Base-by-base conservation (phyloP, 2,888 invertebrate genomes). In the Atrina japonica region DNA sequence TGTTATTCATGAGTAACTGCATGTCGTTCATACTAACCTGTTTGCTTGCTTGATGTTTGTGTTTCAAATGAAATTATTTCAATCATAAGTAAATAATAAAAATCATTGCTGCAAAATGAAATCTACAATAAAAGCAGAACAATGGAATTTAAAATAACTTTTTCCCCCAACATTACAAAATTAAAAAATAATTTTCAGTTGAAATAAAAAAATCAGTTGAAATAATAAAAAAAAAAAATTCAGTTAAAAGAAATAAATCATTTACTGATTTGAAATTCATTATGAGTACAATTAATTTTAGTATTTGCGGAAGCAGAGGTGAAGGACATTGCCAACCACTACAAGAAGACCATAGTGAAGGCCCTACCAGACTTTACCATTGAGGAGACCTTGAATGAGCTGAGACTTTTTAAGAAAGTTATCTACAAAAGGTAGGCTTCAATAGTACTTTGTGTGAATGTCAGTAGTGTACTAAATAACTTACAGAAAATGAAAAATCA, bases 321-420 rank as follows among this genome's bases (percentile, higher is more conserved):
- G n/a, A 6, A 30, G 21, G 35, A 16, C n/a, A 27, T n/a, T 30
- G 55, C 30, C n/a, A n/a, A 55, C 16, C 55, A 55, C 16, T 55
- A 16, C 18, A 14, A 14, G 16, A 29, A 5, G 6, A 30, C 55
- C 3, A 5, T 55, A 7, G n/a, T 55, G 21, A n/a, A 27, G n/a
- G 29, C 27, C 9, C n/a, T 55, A n/a, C 55, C 35, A 3, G 21
- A 27, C n/a, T 30, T 35, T 55, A 6, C 14, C n/a, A n/a, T 55
- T 9, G 55, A 55, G 18, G 55, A 55, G 35, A 0, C 16, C n/a
- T 30, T 55, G 29, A 1, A 7, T 16, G 27, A 55, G 55, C 3
- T 21, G 55, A 23, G 35, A 23, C 6, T 55, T 1, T 55, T 55
- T n/a, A 55, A 55, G 35, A 30, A 55, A 16, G 35, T 55, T 21